phyloP scores from a whole-genome alignment of 2,113 vertebrate species.

The Nycticebus coucang region DNA sequence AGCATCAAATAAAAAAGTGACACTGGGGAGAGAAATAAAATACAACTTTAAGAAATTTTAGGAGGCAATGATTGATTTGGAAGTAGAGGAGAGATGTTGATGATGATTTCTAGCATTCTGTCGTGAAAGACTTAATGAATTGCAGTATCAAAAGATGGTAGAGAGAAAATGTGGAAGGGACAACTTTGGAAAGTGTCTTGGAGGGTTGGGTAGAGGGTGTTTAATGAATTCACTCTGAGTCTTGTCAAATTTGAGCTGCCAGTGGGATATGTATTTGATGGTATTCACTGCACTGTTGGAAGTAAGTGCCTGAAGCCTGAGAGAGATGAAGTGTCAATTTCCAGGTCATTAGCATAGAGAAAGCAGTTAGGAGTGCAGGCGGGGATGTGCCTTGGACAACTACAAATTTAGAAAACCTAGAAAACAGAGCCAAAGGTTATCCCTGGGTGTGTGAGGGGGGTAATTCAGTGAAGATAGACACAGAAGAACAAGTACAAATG shows the following conservation, averaged over 20 bases:
- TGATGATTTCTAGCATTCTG: background rate
- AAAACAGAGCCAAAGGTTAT: background rate
- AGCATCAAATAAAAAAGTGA: background rate
- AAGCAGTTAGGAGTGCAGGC: background rate
- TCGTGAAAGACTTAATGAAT: background rate
- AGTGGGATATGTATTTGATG: background rate
- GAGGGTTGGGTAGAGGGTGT: background rate
- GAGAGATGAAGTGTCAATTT: constrained; percentile 51
- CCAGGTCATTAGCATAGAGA: constrained; percentile 22
- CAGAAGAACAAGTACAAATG: background rate
- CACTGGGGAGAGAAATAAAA: background rate
- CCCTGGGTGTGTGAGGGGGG: background rate
- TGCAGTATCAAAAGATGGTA: background rate
- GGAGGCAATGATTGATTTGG: background rate
- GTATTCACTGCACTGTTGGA: background rate
- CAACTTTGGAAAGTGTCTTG: background rate
- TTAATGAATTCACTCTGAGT: constrained; percentile 3
- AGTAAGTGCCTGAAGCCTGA: constrained; percentile 26
- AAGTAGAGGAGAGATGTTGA: background rate
- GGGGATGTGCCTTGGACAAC: background rate
- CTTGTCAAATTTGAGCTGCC: constrained; percentile 39
- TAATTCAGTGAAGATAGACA: background rate
- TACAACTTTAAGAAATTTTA: background rate
- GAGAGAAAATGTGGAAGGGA: background rate
- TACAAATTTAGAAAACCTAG: background rate